Conservation (phyloP, 2,113 vertebrate genomes). For the Mastomys coucha region DNA sequence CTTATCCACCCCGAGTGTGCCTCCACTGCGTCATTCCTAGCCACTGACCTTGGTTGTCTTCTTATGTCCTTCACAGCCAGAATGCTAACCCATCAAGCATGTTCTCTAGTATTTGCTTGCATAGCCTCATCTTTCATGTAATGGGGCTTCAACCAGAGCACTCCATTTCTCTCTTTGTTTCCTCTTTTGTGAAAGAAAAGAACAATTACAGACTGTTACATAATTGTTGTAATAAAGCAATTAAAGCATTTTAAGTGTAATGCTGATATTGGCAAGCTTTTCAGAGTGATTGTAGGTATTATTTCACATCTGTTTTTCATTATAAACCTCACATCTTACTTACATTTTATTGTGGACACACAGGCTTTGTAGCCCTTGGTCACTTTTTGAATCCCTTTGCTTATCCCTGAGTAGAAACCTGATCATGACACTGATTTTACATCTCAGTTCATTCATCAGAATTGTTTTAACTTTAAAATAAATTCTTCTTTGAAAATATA, state of each 20-base stretch:
- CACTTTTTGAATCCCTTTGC: neutral
- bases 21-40: fast-evolving
- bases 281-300: neutral
- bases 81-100: neutral
- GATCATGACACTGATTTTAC: neutral
- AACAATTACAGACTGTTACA: neutral
- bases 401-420: neutral
- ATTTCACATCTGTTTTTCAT: conserved; percentile 14
- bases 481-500: neutral
- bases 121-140: neutral
- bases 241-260: neutral
- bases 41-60: neutral
- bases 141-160: neutral
- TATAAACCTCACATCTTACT: neutral
- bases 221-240: neutral
- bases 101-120: neutral
- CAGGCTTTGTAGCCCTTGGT: neutral
- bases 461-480: conserved; percentile 42
- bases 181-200: neutral
- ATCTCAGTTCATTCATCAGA: neutral
- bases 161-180: neutral
- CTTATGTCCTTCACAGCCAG: neutral
- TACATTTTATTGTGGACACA: neutral
- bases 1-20: neutral
- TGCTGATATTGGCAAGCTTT: conserved; percentile 2